Conservation (phyloP, 2,888 invertebrate genomes). For the Cataglyphis rosenhaueri region DNA sequence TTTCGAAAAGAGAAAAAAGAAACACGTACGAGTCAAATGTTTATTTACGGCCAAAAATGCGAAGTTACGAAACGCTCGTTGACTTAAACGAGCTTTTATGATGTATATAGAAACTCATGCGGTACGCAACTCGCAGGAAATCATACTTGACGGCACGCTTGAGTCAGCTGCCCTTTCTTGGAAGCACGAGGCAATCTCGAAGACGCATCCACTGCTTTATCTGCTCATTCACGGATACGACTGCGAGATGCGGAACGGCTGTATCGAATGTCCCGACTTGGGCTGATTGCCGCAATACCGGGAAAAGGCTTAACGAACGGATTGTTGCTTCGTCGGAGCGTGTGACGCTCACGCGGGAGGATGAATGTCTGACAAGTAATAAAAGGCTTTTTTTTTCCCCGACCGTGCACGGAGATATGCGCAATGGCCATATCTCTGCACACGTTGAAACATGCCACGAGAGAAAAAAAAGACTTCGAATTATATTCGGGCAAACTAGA, state of each 20-base stretch:
- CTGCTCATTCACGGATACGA: constrained; percentile 60
- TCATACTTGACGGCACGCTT: constrained; percentile 38
- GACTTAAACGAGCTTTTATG: constrained; percentile 61
- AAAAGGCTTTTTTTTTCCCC: constrained; percentile 48
- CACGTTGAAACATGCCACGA: neutral
- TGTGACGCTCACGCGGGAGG: constrained; percentile 63
- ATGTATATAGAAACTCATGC: constrained; percentile 52
- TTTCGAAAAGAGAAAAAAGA: neutral
- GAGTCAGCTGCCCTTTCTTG: constrained; percentile 60
- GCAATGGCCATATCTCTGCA: constrained; percentile 15
- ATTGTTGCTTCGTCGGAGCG: constrained; percentile 71
- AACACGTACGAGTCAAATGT: neutral
- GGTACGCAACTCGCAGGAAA: constrained; percentile 42
- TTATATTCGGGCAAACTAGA: constrained; percentile 16
- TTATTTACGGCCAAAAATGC: constrained; percentile 28
- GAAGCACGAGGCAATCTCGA: constrained; percentile 68
- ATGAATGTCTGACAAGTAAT: constrained; percentile 71
- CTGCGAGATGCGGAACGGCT: constrained; percentile 61
- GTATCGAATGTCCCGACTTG: constrained; percentile 71
- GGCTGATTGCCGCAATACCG: constrained; percentile 72
- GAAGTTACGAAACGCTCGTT: constrained; percentile 40
- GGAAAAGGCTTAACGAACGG: constrained; percentile 75
- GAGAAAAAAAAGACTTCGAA: constrained; percentile 9
- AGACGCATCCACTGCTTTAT: constrained; percentile 65
- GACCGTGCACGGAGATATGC: constrained; percentile 20